Base-by-base conservation (phyloP, 2,888 invertebrate species). In the Drosophila yooni region DNA sequence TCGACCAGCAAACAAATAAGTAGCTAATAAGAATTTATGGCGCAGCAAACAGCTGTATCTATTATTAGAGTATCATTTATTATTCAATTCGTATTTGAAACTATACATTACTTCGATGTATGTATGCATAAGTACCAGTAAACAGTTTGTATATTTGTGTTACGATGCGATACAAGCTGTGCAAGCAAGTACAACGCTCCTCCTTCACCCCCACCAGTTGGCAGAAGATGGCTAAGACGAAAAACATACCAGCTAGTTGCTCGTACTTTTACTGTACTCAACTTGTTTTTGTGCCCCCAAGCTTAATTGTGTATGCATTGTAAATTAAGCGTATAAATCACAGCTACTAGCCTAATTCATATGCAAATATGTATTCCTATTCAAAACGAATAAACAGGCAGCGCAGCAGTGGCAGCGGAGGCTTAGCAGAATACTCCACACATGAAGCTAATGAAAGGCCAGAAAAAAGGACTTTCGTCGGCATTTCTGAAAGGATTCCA, bases 11-110 rank as follows among this genome's bases (percentile, higher is more conserved):
- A 40, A 56, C 60, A 63, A 48, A 57, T 62, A 56, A 34, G n/a
- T 59, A 38, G 68, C 68, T 79, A 83, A 70, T 69, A 85, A 56
- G 70, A 62, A 70, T 69, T 73, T 79, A 71, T 64, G 53, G 56
- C 53, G 62, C 65, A 54, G 54, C 53, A 15, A 68, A 62, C 75
- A 76, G 65, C 76, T 71, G 70, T 54, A 61, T 57, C 72, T 70
- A 70, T 54, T 65, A 81, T 71, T 63, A 74, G 36, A 64, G 38
- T 52, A 51, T 60, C 36, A 64, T 66, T 67, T 63, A 70, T 60
- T 60, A 50, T 33, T 15, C 51, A 43, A 18, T n/a, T 31, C 8
- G 50, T 27, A 60, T 50, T 15, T 27, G 40, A 33, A 52, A 34
- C 51, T 52, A 52, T 34, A 34, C 34, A 27, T n/a, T 25, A 34